Percentiles rank a stretch among this genome's conserved stretches.
Conservation (phyloP, 1,140 invertebrate genomes). For the Papilio glaucus region DNA sequence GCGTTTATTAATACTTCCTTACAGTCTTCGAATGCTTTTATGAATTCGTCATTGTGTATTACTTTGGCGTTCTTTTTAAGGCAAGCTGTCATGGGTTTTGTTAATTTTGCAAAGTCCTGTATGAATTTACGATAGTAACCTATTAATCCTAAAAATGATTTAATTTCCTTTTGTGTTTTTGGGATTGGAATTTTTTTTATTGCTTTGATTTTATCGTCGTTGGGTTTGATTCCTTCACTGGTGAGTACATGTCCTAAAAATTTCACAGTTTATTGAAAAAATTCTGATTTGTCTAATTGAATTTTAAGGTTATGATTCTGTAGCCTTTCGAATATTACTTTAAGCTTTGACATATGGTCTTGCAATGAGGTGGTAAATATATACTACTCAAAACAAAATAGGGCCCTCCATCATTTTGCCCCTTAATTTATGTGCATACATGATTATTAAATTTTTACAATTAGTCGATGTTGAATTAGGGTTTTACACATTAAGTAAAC, state of each 20-base stretch:
- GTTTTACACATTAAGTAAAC: too few species aligned
- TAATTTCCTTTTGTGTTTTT: constrained; percentile 54
- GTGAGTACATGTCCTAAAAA: constrained; percentile 49
- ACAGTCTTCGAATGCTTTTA: constrained; percentile 45
- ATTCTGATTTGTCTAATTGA: constrained; percentile 66
- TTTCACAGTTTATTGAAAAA: constrained; percentile 43
- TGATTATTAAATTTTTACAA: too few species aligned
- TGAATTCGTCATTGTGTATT: constrained; percentile 37
- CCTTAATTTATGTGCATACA: too few species aligned
- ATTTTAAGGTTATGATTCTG: constrained; percentile 61
- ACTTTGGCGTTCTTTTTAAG: constrained; percentile 44
- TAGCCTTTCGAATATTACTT: constrained; percentile 58
- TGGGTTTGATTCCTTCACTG: constrained; percentile 51
- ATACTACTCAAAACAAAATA: too few species aligned
- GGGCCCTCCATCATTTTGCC: too few species aligned
- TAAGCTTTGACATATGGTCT: constrained; percentile 43
- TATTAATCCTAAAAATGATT: constrained; percentile 42
- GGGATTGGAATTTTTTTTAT: constrained; percentile 55
- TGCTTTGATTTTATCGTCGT: constrained; percentile 51
- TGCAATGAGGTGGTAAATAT: constrained; percentile 45
- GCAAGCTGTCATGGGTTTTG: constrained; percentile 46
- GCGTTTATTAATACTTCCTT: constrained; percentile 43
- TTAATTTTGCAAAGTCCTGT: constrained; percentile 37
- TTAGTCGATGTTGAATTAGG: too few species aligned
- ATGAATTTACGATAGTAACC: constrained; percentile 43